Evolutionary conservation across 1,140 invertebrate species (phyloP), one percentile per base, ranked within the genome.

Genomic region (Phenacoccus solenopsis): DNA sequence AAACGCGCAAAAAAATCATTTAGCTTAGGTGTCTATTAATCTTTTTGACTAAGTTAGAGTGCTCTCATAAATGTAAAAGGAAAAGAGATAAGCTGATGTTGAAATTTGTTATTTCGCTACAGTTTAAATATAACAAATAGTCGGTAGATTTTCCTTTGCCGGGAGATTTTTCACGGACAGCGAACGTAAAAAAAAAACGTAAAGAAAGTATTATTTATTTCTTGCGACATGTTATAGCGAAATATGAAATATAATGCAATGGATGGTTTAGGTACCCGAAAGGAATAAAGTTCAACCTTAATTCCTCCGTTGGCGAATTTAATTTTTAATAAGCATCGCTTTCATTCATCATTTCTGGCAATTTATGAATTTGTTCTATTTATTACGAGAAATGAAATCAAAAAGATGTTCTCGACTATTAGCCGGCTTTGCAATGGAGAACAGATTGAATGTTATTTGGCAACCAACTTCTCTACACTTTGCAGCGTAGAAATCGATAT

Each of bases 121-220:
- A 49, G 38, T 49, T 49, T 49, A 49, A 49, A 49, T 49, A 49
- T 49, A 49, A 49, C 38, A 49, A 49, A 49, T 49, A 49, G 38
- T 49, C 38, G 38, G 38, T 49, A 49, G 12, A 49, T 49, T 49
- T n/a, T 49, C 38, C 2, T 49, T 49, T 49, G 20, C 38, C 2
- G 38, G 3, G 38, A 16, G 38, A 49, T 49, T 9, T 49, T 49
- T 49, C 38, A 16, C 13, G 20, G 3, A n/a, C 16, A 3, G 38
- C 38, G 16, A 49, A 49, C 20, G 38, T 16, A 16, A n/a, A 16
- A 16, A n/a, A 49, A 49, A 49, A n/a, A 49, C 38, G 16, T 49
- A 49, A 4, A n/a, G n/a, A n/a, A n/a, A 49, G 20, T 49, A 49
- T 49, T 49, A 4, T 9, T 49, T n/a, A 9, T 49, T 49, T 49